Conservation (phyloP, 2,797 vertebrate species). For the Pelodytes ibericus region DNA sequence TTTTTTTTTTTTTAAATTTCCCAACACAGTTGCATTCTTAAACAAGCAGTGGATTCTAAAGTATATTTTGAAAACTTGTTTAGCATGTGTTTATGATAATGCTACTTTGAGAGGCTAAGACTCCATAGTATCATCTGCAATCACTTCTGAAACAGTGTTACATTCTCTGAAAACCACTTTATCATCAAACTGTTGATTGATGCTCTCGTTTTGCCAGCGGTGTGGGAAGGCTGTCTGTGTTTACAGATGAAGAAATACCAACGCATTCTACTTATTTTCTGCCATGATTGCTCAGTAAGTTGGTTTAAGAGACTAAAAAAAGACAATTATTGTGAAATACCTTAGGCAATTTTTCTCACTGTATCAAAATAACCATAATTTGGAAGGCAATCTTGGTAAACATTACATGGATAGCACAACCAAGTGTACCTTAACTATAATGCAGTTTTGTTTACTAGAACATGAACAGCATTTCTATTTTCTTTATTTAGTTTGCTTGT, state of each 20-base stretch:
- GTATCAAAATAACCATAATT: constrained; percentile 36
- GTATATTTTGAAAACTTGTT: neutral
- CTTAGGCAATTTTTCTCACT: constrained; percentile 28
- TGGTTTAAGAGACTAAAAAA: constrained; percentile 32
- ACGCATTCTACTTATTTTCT: constrained; percentile 16
- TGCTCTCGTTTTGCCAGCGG: constrained; percentile 13
- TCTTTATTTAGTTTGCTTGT: too few species aligned
- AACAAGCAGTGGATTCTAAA: neutral
- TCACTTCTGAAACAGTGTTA: constrained; percentile 26
- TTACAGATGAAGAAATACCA: constrained; percentile 8
- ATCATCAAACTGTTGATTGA: constrained; percentile 39
- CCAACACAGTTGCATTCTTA: neutral
- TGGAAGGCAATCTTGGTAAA: constrained; percentile 20
- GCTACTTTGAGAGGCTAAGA: neutral
- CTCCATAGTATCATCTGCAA: constrained; percentile 9
- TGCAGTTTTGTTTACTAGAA: neutral
- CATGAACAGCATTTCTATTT: too few species aligned
- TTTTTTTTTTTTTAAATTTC: neutral
- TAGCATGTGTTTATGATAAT: constrained; percentile 25
- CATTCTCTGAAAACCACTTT: constrained; percentile 24
- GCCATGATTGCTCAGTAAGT: constrained; percentile 34
- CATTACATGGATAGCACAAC: constrained; percentile 21
- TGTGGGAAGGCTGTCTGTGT: constrained; percentile 10
- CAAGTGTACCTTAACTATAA: constrained; percentile 3
- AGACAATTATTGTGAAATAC: constrained; percentile 36